Conservation (phyloP, 2,113 vertebrate genomes). For the Eretmochelys imbricata region DNA sequence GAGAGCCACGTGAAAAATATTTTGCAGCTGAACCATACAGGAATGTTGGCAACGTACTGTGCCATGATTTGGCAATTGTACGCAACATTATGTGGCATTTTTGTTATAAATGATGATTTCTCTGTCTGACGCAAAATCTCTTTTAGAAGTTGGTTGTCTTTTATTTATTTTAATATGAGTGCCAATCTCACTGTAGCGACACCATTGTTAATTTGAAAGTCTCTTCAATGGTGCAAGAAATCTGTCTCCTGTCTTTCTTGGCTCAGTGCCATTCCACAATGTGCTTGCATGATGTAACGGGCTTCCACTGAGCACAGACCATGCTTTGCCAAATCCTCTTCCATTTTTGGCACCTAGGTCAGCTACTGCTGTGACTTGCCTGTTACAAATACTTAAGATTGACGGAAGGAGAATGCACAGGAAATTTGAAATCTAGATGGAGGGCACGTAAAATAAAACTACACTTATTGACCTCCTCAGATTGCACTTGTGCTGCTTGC, state of each 20-base stretch:
- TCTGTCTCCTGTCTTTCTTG: background rate
- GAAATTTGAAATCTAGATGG: background rate
- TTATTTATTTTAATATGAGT: background rate
- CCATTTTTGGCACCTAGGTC: background rate
- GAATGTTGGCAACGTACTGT: background rate
- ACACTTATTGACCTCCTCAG: background rate
- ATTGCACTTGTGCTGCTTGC: background rate
- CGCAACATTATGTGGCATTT: background rate
- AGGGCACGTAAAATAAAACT: background rate
- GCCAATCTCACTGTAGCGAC: background rate
- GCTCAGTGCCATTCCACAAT: background rate
- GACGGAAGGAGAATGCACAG: rapidly evolving
- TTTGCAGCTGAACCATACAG: constrained; percentile 12
- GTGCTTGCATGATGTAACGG: background rate
- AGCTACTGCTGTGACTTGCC: background rate
- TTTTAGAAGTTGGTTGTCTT: background rate
- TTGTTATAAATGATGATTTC: background rate
- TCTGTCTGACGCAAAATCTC: background rate
- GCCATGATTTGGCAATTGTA: background rate
- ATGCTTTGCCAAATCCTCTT: background rate
- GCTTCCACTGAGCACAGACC: background rate
- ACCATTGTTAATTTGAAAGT: constrained; percentile 22
- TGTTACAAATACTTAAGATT: background rate
- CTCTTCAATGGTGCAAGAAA: background rate
- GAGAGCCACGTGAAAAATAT: background rate